Evolutionary conservation across 2,888 invertebrate genomes (phyloP).

Genomic region (Phyllotreta striolata): DNA sequence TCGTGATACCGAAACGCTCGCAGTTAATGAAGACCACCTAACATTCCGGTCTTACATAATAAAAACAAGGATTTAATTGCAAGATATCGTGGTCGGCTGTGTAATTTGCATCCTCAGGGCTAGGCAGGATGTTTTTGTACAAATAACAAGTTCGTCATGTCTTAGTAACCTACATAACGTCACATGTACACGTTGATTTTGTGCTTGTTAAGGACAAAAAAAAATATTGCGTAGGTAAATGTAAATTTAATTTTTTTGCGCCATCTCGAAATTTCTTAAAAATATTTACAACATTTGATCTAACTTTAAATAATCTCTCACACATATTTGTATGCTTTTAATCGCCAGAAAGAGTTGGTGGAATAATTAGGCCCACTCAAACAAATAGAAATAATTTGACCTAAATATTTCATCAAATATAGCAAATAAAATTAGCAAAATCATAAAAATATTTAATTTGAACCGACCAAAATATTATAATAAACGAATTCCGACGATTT

Average conservation of each 20-base stretch:
- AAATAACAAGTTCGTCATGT: constrained; percentile 44
- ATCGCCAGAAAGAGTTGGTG: too few relatives aligned
- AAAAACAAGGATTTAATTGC: constrained; percentile 47
- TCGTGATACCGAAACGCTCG: neutral
- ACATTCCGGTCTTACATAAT: constrained; percentile 37
- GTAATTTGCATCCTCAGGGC: constrained; percentile 47
- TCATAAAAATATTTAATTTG: too few relatives aligned
- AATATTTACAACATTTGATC: too few relatives aligned
- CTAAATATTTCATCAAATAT: too few relatives aligned
- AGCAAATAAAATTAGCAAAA: too few relatives aligned
- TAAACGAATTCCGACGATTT: too few relatives aligned
- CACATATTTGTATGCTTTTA: too few relatives aligned
- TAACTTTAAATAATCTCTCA: too few relatives aligned
- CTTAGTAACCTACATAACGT: constrained; percentile 44
- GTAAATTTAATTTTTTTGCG: constrained; percentile 15
- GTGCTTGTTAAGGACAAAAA: neutral
- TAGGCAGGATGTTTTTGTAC: constrained; percentile 45
- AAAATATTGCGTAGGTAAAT: neutral
- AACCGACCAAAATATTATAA: too few relatives aligned
- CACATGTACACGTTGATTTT: constrained; percentile 26
- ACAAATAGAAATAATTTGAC: too few relatives aligned
- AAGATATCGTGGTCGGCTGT: constrained; percentile 45
- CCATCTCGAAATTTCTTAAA: too few relatives aligned
- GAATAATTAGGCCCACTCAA: too few relatives aligned
- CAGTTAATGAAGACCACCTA: constrained; percentile 40